phyloP scores from a whole-genome alignment of 1,140 invertebrate species.

The Paracyclopina nana region DNA sequence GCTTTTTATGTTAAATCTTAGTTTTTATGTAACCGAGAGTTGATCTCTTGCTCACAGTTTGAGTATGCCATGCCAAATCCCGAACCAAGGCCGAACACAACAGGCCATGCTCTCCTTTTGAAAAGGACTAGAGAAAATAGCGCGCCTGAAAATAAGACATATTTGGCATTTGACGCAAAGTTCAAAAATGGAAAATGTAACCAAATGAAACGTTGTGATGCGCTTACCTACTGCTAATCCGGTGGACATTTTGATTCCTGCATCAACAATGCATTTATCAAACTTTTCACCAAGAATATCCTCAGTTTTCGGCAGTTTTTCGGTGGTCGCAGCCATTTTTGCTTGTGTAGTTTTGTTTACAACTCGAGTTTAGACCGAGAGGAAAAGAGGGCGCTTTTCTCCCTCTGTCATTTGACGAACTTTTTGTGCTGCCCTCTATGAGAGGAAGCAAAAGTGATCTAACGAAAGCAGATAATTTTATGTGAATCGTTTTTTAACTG shows the following conservation, averaged over 20 bases:
- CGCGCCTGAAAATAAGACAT: slow-evolving; percentile 15
- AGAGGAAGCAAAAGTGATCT: too few relatives aligned
- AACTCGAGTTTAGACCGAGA: too few relatives aligned
- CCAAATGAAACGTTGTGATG: too few relatives aligned
- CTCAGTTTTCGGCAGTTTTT: background rate
- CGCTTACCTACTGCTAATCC: background rate
- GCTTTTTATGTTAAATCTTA: too few relatives aligned
- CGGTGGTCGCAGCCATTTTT: too few relatives aligned
- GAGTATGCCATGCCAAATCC: slow-evolving; percentile 20
- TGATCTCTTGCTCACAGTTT: slow-evolving; percentile 18
- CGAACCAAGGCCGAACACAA: slow-evolving; percentile 19
- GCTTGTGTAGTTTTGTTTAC: too few relatives aligned
- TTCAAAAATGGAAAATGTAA: background rate
- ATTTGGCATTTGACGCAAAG: background rate
- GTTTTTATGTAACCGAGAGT: slow-evolving; percentile 10
- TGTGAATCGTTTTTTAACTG: too few relatives aligned
- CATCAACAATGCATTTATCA: background rate
- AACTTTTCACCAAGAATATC: background rate
- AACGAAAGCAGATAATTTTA: too few relatives aligned
- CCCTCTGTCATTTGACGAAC: too few relatives aligned
- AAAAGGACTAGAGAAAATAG: slow-evolving; percentile 20
- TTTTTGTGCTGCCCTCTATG: too few relatives aligned
- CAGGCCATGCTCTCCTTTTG: slow-evolving; percentile 18
- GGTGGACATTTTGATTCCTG: background rate
- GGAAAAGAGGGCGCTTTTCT: too few relatives aligned